Conservation (phyloP, 1,140 invertebrate species). For the Andrena cerasifolii region DNA sequence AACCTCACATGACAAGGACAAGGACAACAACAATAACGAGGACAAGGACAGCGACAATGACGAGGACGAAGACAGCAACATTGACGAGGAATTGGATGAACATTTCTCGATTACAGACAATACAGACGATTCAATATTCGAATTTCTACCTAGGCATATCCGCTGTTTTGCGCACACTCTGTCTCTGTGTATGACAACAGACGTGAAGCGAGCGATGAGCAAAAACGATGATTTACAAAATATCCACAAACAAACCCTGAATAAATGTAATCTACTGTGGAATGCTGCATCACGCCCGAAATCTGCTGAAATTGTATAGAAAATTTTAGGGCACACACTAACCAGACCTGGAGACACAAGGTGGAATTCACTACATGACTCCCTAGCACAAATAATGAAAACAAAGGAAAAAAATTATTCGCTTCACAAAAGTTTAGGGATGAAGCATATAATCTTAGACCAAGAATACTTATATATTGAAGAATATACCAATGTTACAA, state of each 20-base stretch:
- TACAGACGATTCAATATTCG: background rate
- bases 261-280: background rate
- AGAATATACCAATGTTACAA: background rate
- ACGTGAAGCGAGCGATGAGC: background rate
- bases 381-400: background rate
- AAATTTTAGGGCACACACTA: background rate
- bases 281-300: background rate
- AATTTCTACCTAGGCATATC: background rate
- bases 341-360: background rate
- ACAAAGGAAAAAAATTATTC: background rate
- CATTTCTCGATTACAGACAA: background rate
- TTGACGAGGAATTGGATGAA: too few relatives aligned
- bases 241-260: background rate
- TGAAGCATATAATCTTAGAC: background rate
- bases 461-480: background rate
- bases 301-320: background rate
- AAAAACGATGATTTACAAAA: background rate
- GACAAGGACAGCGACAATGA: background rate
- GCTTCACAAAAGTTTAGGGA: background rate
- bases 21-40: background rate
- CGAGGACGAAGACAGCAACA: background rate
- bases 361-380: background rate
- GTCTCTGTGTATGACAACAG: background rate
- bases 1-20: background rate
- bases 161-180: background rate